A percentile compares a stretch with the other conserved stretches of the same genome.
Conservation (phyloP, 2,797 vertebrate species). For the Coracias cyanogaster region DNA sequence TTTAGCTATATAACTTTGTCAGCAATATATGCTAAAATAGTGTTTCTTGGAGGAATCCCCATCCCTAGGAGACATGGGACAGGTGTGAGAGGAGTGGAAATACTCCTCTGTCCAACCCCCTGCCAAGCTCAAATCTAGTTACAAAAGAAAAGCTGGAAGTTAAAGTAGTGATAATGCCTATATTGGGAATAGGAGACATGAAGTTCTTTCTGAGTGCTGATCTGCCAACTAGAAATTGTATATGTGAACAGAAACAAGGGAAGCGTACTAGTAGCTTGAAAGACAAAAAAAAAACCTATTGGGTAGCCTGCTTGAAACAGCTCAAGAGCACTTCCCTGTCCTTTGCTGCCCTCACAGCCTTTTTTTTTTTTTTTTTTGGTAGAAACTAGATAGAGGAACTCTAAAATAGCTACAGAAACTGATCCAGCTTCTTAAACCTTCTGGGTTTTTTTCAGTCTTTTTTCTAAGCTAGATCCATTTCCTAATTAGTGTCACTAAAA, state of each 20-base stretch:
- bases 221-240: background rate
- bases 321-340: background rate
- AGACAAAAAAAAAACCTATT: background rate
- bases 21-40: background rate
- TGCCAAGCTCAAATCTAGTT: background rate
- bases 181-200: background rate
- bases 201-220: background rate
- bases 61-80: background rate
- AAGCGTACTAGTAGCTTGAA: background rate
- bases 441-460: background rate
- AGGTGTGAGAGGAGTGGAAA: background rate
- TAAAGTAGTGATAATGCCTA: background rate
- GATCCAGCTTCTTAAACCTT: background rate
- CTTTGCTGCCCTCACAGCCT: background rate
- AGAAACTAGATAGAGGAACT: background rate
- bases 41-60: background rate
- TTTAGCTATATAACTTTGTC: background rate
- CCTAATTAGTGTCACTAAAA: background rate
- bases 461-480: background rate
- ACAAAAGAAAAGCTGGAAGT: background rate
- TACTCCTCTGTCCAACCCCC: background rate
- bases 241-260: background rate
- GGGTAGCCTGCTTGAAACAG: background rate
- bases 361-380: background rate
- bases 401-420: background rate